phyloP scores from a whole-genome alignment of 2,888 invertebrate species.

The Mimachlamys varia region DNA sequence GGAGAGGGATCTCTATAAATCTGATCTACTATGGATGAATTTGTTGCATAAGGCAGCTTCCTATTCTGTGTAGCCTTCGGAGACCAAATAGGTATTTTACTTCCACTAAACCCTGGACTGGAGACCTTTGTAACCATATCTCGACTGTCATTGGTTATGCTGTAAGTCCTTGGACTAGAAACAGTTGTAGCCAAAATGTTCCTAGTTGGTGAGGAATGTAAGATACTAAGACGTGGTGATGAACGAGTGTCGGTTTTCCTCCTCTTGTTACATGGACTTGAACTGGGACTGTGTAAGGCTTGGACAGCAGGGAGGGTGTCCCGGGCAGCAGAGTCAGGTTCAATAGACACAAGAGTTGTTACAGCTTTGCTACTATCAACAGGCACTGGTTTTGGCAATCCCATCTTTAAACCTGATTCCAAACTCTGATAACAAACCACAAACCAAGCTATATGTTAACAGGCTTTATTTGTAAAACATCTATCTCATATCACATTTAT shows the following conservation, averaged over 20 bases:
- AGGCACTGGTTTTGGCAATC: neutral
- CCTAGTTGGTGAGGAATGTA: neutral
- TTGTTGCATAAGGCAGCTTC: neutral
- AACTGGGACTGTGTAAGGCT: neutral
- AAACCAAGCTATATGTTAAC: neutral
- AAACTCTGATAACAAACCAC: neutral
- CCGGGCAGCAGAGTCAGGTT: neutral
- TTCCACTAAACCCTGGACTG: neutral
- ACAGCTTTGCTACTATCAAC: neutral
- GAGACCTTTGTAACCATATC: neutral
- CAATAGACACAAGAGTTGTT: neutral
- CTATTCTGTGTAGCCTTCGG: neutral
- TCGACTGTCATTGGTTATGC: neutral
- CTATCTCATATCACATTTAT: neutral
- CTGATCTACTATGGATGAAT: neutral
- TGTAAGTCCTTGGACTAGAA: neutral
- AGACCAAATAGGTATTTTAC: neutral
- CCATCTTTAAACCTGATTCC: neutral
- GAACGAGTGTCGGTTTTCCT: neutral
- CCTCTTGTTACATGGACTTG: constrained; percentile 12
- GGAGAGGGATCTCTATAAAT: neutral
- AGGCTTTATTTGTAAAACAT: neutral
- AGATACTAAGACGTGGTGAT: no score
- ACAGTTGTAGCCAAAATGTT: neutral
- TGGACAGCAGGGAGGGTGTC: neutral